Percentiles rank a stretch among this genome's conserved stretches.
phyloP scores from a whole-genome alignment of 23 tunicate genomes.

The Diplosoma virens region DNA sequence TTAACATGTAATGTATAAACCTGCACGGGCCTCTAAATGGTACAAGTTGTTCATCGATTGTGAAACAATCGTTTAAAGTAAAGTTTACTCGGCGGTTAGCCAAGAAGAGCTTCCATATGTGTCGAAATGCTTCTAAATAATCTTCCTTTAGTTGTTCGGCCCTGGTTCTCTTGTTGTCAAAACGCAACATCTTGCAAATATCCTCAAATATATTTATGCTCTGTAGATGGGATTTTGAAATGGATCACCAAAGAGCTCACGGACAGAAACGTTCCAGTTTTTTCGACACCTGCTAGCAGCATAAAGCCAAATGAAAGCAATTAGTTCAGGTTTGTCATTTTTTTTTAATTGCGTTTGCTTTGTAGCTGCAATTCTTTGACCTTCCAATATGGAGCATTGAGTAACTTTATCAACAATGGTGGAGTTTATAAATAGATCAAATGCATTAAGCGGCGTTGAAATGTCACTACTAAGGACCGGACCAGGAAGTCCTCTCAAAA shows the following conservation, averaged over 20 bases:
- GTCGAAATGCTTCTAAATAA: too few species aligned
- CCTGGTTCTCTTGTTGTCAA: neutral
- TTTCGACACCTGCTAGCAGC: neutral
- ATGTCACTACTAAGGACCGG: neutral
- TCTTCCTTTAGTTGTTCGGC: too few species aligned
- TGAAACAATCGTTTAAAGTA: neutral
- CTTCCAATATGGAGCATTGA: slow-evolving; percentile 1
- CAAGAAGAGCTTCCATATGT: too few species aligned
- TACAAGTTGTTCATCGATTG: neutral
- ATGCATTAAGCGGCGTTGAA: slow-evolving; percentile 1
- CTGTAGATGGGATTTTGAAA: slow-evolving; percentile 4
- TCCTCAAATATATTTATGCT: slow-evolving; percentile 7
- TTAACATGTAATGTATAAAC: neutral
- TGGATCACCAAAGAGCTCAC: slow-evolving; percentile 3
- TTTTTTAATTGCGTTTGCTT: neutral
- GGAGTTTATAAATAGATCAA: slow-evolving; percentile 7
- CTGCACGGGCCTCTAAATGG: slow-evolving; percentile 1
- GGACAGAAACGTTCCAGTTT: neutral
- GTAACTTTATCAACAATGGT: neutral
- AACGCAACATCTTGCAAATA: neutral
- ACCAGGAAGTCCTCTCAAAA: neutral
- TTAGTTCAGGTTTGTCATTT: neutral
- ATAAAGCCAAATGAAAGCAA: neutral
- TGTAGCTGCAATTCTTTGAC: slow-evolving; percentile 6
- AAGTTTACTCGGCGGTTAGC: neutral